Conservation (phyloP, 92 coral and sea anemone species). For the Siderastrea siderea region DNA sequence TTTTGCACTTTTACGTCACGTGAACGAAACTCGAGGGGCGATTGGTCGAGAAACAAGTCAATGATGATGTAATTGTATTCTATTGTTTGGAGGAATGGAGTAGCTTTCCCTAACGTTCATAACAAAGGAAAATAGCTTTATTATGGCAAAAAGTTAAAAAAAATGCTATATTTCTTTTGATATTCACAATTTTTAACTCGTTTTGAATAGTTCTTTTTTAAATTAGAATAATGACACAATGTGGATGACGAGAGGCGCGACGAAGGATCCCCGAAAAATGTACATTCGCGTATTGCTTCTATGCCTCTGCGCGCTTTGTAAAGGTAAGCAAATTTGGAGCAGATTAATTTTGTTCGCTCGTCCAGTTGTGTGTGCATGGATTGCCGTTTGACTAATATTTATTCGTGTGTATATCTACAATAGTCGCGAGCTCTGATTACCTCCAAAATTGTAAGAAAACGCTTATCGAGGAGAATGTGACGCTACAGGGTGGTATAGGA, state of each 20-base stretch:
- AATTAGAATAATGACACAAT: conserved; percentile 7
- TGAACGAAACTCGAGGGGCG: conserved; percentile 24
- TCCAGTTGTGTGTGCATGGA: conserved; percentile 36
- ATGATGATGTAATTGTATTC: conserved; percentile 42
- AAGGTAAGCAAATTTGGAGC: conserved; percentile 35
- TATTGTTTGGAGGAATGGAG: conserved; percentile 43
- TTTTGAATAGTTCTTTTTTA: background rate
- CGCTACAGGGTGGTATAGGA: conserved; percentile 96
- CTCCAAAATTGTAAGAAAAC: conserved; percentile 93
- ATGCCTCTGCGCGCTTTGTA: conserved; percentile 25
- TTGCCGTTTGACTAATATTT: conserved; percentile 17
- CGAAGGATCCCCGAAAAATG: background rate
- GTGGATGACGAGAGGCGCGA: conserved; percentile 2
- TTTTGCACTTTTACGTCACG: conserved; percentile 58
- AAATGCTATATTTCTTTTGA: background rate
- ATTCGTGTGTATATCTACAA: conserved; percentile 33
- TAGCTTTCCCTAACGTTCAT: background rate
- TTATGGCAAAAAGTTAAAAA: conserved; percentile 29
- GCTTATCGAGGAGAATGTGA: conserved; percentile 96
- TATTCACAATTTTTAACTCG: background rate
- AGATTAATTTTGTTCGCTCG: background rate
- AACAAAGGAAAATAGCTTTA: conserved; percentile 44
- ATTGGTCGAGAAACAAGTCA: conserved; percentile 44
- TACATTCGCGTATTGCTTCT: conserved; percentile 17
- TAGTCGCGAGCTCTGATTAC: conserved; percentile 46